A percentile compares a stretch with the other conserved stretches of the same genome.
These are phyloP conservation scores for Lagodon rhomboides DNA, from an alignment of 2,797 vertebrate genomes.

Conservation along the genomic window DNA sequence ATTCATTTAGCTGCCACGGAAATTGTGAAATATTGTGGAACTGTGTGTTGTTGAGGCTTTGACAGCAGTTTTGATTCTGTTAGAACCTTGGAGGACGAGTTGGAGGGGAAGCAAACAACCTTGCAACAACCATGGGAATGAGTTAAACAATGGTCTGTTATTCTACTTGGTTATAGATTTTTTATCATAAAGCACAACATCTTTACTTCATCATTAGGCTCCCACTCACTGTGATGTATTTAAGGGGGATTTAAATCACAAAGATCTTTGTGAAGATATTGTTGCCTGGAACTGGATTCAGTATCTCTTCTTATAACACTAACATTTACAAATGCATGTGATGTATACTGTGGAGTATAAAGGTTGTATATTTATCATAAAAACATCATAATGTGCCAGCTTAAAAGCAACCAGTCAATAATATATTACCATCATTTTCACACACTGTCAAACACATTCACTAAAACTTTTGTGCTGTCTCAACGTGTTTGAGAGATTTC, in stretches of 20 bases:
- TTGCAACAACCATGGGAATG: not conserved
- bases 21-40: slow-evolving; percentile 40
- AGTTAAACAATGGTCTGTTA: not conserved
- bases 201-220: not conserved
- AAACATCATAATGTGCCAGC: not conserved
- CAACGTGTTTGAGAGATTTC: slow-evolving; percentile 1
- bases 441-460: not conserved
- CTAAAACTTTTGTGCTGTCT: not conserved
- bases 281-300: not conserved
- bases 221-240: not conserved
- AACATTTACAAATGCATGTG: not conserved
- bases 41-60: not conserved
- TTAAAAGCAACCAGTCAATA: too few species aligned
- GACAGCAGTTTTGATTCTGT: slow-evolving; percentile 19
- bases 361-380: not conserved
- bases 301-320: not conserved
- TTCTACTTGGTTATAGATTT: not conserved
- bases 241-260: not conserved
- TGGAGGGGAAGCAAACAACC: not conserved
- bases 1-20: slow-evolving; percentile 53
- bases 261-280: not conserved
- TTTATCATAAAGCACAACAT: not conserved
- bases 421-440: not conserved
- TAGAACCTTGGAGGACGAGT: slow-evolving; percentile 22
- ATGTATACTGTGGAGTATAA: not conserved